phyloP scores from a whole-genome alignment of 1,140 invertebrate species.

The Drosophila varians region DNA sequence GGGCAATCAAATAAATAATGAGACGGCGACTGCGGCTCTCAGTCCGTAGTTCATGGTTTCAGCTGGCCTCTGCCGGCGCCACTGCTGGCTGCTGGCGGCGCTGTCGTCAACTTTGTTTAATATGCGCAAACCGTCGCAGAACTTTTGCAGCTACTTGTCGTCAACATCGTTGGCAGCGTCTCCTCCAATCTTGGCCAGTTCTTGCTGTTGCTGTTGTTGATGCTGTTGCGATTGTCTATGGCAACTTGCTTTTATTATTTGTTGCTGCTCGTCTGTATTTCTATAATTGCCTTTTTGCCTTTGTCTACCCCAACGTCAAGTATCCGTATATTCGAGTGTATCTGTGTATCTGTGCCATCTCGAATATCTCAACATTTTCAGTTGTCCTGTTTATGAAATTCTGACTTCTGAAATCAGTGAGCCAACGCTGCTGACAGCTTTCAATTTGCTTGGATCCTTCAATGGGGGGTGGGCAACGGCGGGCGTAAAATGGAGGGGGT shows the following conservation, averaged over 20 bases:
- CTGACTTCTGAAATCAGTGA: conserved; percentile 28
- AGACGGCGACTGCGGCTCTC: conserved; percentile 57
- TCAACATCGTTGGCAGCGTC: conserved; percentile 37
- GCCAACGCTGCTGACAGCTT: conserved; percentile 37
- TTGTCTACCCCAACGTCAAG: conserved; percentile 64
- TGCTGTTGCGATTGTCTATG: conserved; percentile 69
- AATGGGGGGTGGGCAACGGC: too few relatives aligned
- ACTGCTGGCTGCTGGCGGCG: conserved; percentile 6
- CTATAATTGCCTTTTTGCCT: conserved; percentile 77
- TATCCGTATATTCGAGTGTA: conserved; percentile 41
- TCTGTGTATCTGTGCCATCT: conserved; percentile 18
- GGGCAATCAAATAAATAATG: conserved; percentile 81
- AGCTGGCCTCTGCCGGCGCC: conserved; percentile 1
- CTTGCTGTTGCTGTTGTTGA: too few relatives aligned
- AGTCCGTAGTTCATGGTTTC: conserved; percentile 10
- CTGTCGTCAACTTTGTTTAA: conserved; percentile 74
- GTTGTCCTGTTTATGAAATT: conserved; percentile 49
- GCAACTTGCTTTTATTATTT: conserved; percentile 75
- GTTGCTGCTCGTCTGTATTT: conserved; percentile 69
- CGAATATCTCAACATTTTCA: conserved; percentile 45
- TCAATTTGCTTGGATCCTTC: conserved; percentile 14
- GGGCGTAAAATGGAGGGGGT: too few relatives aligned
- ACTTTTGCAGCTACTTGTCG: conserved; percentile 64
- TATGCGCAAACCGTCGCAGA: conserved; percentile 80
- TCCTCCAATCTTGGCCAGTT: conserved; percentile 29